These are phyloP conservation scores for Germaria angustata DNA, from an alignment of 2,888 invertebrate species.

Conservation along the genomic window DNA sequence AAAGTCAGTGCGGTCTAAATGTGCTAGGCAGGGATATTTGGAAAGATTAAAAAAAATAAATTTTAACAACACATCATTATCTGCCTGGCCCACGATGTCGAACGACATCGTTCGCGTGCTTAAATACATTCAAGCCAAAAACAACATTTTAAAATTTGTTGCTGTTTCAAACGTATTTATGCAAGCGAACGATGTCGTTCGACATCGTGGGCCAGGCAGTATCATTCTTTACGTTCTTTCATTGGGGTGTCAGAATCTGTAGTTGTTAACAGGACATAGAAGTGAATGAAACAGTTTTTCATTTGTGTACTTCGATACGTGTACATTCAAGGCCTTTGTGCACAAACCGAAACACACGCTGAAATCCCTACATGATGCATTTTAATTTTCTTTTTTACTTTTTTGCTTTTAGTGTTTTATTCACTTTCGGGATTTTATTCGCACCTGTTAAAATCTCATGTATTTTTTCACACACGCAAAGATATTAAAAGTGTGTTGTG, in stretches of 20 bases:
- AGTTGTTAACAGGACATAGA: not conserved
- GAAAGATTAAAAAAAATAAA: not conserved
- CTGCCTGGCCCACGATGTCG: no score
- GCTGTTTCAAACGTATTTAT: no score
- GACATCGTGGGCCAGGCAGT: no score
- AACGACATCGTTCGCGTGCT: no score
- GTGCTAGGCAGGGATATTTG: not conserved
- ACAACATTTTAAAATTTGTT: no score
- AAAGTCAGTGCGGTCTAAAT: no score
- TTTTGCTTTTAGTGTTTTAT: not conserved
- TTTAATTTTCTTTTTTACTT: not conserved
- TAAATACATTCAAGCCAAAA: no score
- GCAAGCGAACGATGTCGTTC: no score
- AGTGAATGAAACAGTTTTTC: not conserved
- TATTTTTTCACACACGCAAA: slow-evolving; percentile 49
- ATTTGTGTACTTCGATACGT: not conserved
- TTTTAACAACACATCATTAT: slow-evolving; percentile 34
- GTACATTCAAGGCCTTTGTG: not conserved
- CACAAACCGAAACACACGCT: not conserved
- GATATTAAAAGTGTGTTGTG: not conserved
- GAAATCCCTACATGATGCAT: not conserved
- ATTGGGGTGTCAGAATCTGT: slow-evolving; percentile 31
- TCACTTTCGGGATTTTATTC: slow-evolving; percentile 27
- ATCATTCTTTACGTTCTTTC: slow-evolving; percentile 40
- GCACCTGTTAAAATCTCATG: slow-evolving; percentile 45